phyloP scores from a whole-genome alignment of 2,888 invertebrate genomes.

The Ennomos fuscantarius region DNA sequence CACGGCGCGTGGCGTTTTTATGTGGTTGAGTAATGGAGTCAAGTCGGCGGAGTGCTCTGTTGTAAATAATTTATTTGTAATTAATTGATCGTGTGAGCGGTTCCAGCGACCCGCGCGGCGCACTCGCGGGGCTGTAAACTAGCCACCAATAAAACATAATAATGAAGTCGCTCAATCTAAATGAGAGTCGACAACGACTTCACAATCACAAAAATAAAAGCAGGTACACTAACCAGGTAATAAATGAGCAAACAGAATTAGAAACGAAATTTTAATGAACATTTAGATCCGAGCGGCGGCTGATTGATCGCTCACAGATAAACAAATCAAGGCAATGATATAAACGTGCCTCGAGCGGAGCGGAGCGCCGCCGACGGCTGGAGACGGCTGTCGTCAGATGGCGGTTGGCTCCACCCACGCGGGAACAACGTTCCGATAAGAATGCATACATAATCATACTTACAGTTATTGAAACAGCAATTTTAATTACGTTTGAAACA shows the following conservation, averaged over 20 bases:
- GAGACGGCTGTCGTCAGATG: conserved; percentile 9
- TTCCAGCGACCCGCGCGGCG: too few species aligned
- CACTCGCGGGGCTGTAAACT: not conserved
- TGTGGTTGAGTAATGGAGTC: too few species aligned
- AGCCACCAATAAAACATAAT: conserved; percentile 11
- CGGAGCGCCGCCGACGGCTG: not conserved
- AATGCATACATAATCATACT: not conserved
- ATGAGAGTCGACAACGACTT: conserved; percentile 1
- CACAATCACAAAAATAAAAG: conserved; percentile 5
- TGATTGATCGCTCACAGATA: conserved; percentile 17
- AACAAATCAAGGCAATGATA: conserved; percentile 9
- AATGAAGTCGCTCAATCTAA: conserved; percentile 15
- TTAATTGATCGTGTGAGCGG: too few species aligned
- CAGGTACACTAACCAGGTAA: conserved; percentile 5
- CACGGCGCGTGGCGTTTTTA: too few species aligned
- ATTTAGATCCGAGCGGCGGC: conserved; percentile 4
- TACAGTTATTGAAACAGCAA: not conserved
- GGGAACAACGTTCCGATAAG: not conserved
- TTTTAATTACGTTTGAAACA: conserved; percentile 8
- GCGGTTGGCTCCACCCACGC: conserved; percentile 13
- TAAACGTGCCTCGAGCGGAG: conserved; percentile 1
- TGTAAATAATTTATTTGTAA: too few species aligned
- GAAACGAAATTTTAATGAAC: conserved; percentile 20
- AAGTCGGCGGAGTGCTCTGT: too few species aligned
- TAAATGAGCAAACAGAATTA: conserved; percentile 21